These are phyloP conservation scores for Nasonia giraulti DNA, from an alignment of 1,140 invertebrate genomes.

Conservation along the genomic window DNA sequence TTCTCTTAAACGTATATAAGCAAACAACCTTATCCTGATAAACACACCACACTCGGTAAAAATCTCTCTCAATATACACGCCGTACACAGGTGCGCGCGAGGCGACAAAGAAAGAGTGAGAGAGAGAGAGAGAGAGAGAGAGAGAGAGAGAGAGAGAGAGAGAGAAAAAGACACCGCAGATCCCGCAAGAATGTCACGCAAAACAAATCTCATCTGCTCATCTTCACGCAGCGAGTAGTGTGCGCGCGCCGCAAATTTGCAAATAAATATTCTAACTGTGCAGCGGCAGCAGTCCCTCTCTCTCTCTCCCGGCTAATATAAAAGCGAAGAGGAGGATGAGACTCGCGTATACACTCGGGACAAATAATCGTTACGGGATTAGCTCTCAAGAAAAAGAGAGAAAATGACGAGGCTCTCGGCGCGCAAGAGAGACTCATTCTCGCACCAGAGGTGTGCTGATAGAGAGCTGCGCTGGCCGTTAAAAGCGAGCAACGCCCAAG, in stretches of 20 bases:
- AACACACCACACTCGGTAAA: too few relatives aligned
- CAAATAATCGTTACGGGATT: constrained; percentile 31
- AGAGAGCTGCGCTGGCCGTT: neutral
- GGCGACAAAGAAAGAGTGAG: too few relatives aligned
- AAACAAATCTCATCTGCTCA: constrained; percentile 9
- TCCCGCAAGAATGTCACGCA: neutral
- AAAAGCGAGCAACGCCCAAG: constrained; percentile 14
- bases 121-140: too few relatives aligned
- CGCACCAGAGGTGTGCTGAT: neutral
- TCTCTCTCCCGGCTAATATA: neutral
- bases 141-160: too few relatives aligned
- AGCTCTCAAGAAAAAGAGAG: neutral
- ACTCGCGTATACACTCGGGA: neutral
- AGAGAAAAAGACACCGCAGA: constrained; percentile 4
- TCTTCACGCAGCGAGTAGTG: neutral
- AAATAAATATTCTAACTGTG: constrained; percentile 39
- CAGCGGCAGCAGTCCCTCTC: neutral
- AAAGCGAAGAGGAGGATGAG: neutral
- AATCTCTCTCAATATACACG: too few relatives aligned
- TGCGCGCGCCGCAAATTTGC: constrained; percentile 17
- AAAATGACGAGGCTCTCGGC: constrained; percentile 6
- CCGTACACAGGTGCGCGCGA: too few relatives aligned
- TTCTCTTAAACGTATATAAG: neutral
- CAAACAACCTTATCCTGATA: neutral
- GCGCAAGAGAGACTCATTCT: neutral